These are phyloP conservation scores for Pipistrellus nathusii DNA, from an alignment of 2,797 vertebrate species.

Conservation along the genomic window DNA sequence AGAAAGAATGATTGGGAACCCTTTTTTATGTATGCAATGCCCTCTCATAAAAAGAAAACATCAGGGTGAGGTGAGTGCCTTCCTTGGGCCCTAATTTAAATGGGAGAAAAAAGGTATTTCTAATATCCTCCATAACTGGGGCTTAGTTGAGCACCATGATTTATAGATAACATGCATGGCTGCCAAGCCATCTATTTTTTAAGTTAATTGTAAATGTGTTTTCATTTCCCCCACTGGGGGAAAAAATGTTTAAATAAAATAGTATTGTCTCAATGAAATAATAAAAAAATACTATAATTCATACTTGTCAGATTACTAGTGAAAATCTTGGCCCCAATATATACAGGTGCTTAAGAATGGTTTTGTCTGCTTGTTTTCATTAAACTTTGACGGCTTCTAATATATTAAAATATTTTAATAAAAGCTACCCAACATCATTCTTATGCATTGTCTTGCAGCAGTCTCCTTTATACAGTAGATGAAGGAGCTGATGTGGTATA, in stretches of 20 bases:
- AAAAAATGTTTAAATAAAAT: neutral
- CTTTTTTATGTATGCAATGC: neutral
- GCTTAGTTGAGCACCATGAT: neutral
- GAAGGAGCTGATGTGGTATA: neutral
- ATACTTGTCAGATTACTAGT: neutral
- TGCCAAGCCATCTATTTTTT: constrained; percentile 24
- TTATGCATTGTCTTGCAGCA: neutral
- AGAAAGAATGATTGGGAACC: neutral
- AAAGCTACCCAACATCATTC: constrained; percentile 17
- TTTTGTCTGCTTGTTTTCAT: constrained; percentile 62
- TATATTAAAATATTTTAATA: neutral
- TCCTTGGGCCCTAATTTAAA: constrained; percentile 11
- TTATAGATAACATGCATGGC: neutral
- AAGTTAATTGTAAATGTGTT: constrained; percentile 16
- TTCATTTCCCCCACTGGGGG: constrained; percentile 12
- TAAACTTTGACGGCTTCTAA: constrained; percentile 12
- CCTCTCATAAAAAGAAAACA: neutral
- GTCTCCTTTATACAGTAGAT: neutral
- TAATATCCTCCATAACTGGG: neutral
- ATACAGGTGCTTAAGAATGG: neutral
- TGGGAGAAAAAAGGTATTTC: neutral
- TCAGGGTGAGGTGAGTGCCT: no score
- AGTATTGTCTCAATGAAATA: neutral
- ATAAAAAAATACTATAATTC: constrained; percentile 2
- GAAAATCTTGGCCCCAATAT: constrained; percentile 6